Base-by-base conservation (phyloP, 2,113 vertebrate genomes). In the Isichthys henryi region DNA sequence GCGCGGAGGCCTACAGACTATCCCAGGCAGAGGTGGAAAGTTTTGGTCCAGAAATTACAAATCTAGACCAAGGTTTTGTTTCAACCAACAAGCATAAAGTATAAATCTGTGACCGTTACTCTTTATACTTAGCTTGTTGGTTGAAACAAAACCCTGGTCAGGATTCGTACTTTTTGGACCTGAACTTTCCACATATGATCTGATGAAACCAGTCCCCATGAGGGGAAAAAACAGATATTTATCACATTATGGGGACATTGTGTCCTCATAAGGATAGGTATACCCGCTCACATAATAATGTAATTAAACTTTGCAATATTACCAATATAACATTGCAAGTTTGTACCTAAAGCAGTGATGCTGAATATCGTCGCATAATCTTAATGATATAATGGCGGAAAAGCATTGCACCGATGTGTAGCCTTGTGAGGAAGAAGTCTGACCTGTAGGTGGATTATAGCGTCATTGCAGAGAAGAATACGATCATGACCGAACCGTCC, bases 371-470 rank as follows among this genome's bases (percentile, higher is more conserved):
- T 74, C n/a, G 27, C 31, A 21, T 21, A 19, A 6, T 35, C 4
- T 82, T 21, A 46, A 82, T 82, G 35, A 82, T 17, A 43, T 17
- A 46, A 45, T 82, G 7, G 5, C 45, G 17, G 77, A 82, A 84
- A 84, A n/a, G 23, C 45, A 1, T 4, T 9, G 19, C 45, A 48
- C 48, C 48, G 13, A 86, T 52, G 23, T n/a, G 83, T 15, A n/a
- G 15, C 15, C 85, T 53, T 35, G 15, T 9, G 85, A 35, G 15
- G n/a, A 35, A 17, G 7, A 87, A 39, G 50, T 31, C 85, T 56
- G 85, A 87, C 85, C 85, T 87, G 85, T 1, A 87, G 85, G 50
- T 87, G 85, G 85, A 87, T 87, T 39, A 87, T 35, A 87, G 50
- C 48, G 39, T 87, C 85, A 39, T 87, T 50, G 50, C 48, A 87